These are phyloP conservation scores for Calephelis perditalis DNA, from an alignment of 2,888 invertebrate species.

Conservation along the genomic window DNA sequence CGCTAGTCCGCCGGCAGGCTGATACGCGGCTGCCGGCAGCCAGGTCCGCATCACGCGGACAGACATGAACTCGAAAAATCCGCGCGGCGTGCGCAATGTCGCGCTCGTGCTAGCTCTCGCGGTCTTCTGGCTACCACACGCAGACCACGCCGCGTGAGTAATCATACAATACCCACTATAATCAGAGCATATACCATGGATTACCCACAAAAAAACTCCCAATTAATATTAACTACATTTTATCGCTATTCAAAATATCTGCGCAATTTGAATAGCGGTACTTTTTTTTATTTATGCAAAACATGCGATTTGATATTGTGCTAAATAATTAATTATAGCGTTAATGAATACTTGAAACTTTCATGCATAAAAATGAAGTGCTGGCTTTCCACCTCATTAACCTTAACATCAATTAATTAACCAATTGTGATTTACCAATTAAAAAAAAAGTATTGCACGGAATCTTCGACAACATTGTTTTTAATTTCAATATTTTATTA, in stretches of 20 bases:
- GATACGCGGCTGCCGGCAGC: slow-evolving; percentile 63
- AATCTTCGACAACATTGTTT: no score
- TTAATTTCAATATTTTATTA: no score
- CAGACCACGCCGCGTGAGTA: slow-evolving; percentile 67
- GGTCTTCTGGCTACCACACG: slow-evolving; percentile 55
- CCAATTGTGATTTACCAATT: neutral
- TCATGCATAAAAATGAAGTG: neutral
- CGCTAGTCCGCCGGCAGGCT: slow-evolving; percentile 62
- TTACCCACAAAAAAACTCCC: neutral
- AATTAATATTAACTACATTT: neutral
- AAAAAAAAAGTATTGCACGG: no score
- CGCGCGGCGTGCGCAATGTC: slow-evolving; percentile 57
- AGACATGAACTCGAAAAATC: slow-evolving; percentile 57
- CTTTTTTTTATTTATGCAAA: neutral
- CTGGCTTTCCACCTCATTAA: slow-evolving; percentile 5
- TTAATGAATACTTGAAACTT: neutral
- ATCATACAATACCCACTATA: slow-evolving; percentile 1
- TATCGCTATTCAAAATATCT: no score
- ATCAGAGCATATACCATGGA: neutral
- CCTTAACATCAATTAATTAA: no score
- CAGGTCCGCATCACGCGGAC: slow-evolving; percentile 48
- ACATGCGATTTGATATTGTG: slow-evolving; percentile 1
- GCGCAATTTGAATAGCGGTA: no score
- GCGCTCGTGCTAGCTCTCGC: slow-evolving; percentile 59
- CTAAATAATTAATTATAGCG: neutral